phyloP scores from a whole-genome alignment of 2,113 vertebrate species.

The Ginglymostoma cirratum region DNA sequence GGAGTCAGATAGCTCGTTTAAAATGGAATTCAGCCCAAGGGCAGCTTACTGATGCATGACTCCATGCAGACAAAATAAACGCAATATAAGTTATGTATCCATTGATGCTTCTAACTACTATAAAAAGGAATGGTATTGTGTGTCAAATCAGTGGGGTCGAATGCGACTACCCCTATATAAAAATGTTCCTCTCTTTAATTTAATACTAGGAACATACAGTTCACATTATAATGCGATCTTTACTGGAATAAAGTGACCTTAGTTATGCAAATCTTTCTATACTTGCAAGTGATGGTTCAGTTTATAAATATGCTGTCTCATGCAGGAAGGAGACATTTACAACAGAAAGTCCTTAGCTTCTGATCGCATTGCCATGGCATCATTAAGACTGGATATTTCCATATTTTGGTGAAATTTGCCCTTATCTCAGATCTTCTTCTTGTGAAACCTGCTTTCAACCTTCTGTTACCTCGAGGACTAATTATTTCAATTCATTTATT shows the following conservation, averaged over 20 bases:
- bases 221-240: background rate
- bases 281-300: background rate
- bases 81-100: background rate
- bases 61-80: background rate
- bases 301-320: background rate
- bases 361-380: too few relatives aligned
- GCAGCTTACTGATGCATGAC: background rate
- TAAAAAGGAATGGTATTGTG: background rate
- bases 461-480: too few relatives aligned
- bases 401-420: too few relatives aligned
- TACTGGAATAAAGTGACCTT: background rate
- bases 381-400: too few relatives aligned
- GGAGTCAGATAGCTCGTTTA: background rate
- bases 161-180: background rate
- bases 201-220: background rate
- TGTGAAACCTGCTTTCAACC: too few relatives aligned
- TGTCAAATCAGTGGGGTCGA: background rate
- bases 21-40: slow-evolving; percentile 1
- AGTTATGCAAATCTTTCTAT: background rate
- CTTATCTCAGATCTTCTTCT: too few relatives aligned
- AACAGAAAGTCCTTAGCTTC: background rate
- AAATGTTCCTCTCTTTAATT: background rate
- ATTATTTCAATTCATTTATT: too few relatives aligned
- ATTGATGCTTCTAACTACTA: background rate
- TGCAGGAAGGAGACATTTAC: background rate